Base-by-base conservation (phyloP, 1,140 invertebrate genomes). In the Drosophila ercepeae region DNA sequence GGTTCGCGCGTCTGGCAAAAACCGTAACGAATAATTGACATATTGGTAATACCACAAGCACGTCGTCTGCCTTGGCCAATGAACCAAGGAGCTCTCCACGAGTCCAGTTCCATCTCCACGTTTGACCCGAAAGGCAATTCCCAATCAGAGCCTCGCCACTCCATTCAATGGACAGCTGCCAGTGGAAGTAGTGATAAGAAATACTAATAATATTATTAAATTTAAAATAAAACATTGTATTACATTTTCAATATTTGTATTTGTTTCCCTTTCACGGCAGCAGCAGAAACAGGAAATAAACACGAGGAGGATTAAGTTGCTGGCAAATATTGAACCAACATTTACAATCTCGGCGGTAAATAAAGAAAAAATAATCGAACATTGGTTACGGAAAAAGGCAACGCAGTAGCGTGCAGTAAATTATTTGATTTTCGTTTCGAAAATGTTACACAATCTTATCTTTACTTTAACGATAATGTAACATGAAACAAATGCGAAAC, bases 11-110 rank as follows among this genome's bases (percentile, higher is more conserved):
- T 69, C 53, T 51, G 50, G 46, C 41, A 74, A 70, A 74, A 70
- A 72, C 39, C 65, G 58, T 82, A 68, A 60, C 73, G 73, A 71
- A 82, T 54, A 82, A 81, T 82, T 82, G 78, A 82, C 78, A 81
- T 72, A 77, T 82, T 73, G 60, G 51, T 52, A 29, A 52, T 52
- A 78, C 44, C 29, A 18, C 42, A 19, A 36, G 55, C 60, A 64
- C 55, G 55, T 64, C 14, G 60, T 60, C 60, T 48, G 55, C 60
- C 60, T 64, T 64, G 60, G 60, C 57, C 42, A 64, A 64, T 64
- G 55, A 64, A 64, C 60, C 60, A 46, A 25, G 45, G 16, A 23
- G 52, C 21, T 13, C 14, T 19, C n/a, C n/a, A n/a, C n/a, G n/a
- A n/a, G n/a, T n/a, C n/a, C n/a, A n/a, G n/a, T n/a, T 64, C 55